Evolutionary conservation across 2,113 vertebrate species (phyloP).

Genomic region (Mus spicilegus): DNA sequence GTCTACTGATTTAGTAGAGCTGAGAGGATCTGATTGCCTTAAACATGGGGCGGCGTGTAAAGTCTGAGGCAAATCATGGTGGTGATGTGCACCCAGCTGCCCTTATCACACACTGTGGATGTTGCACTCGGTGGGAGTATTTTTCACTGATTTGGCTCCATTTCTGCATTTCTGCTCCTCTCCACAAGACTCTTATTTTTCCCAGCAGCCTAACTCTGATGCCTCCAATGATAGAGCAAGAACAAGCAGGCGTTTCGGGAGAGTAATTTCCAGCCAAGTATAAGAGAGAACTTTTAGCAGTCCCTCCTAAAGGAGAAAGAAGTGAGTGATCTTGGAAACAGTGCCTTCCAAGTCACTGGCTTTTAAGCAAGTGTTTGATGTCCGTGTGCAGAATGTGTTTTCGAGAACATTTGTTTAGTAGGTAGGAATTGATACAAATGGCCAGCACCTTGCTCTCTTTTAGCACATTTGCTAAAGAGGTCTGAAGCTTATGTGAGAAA

Average conservation of each 20-base stretch:
- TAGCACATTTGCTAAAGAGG: background rate
- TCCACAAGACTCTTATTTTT: background rate
- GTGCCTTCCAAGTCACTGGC: background rate
- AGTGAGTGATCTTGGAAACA: background rate
- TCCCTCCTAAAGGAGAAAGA: background rate
- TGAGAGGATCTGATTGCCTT: background rate
- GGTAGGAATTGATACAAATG: background rate
- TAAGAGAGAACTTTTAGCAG: background rate
- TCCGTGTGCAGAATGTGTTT: background rate
- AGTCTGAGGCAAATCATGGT: background rate
- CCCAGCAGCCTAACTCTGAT: background rate
- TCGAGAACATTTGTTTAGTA: background rate
- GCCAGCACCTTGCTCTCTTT: background rate
- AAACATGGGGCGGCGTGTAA: background rate
- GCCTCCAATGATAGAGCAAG: background rate
- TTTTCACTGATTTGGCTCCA: background rate
- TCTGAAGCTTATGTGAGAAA: background rate
- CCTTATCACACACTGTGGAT: background rate
- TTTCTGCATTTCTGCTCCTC: background rate
- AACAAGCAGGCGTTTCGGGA: background rate
- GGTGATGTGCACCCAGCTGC: background rate
- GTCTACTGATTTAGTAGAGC: too few species aligned
- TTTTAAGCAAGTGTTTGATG: conserved; percentile 1
- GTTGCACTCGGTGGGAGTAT: background rate
- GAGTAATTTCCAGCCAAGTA: conserved; percentile 38